phyloP scores from a whole-genome alignment of 37 sponge, comb jelly and placozoan genomes.

The Ephydatia muelleri region DNA sequence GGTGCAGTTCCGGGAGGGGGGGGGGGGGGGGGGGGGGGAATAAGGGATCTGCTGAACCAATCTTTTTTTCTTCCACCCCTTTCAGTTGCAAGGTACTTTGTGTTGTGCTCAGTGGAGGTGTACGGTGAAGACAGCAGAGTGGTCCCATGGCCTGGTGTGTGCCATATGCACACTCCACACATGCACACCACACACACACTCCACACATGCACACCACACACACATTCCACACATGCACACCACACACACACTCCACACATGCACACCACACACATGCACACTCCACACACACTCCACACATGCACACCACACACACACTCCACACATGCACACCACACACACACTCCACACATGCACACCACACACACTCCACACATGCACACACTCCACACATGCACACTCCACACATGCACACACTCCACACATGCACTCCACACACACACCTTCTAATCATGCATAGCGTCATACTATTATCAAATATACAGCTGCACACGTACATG shows the following conservation, averaged over 20 bases:
- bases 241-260: conserved; percentile 36
- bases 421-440: conserved; percentile 51
- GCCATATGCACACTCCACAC: conserved; percentile 28
- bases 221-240: conserved; percentile 17
- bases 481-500: conserved; percentile 43
- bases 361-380: conserved; percentile 29
- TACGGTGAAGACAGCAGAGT: conserved; percentile 38
- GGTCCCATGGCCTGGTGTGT: conserved; percentile 50
- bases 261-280: conserved; percentile 34
- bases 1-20: too few species aligned
- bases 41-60: too few species aligned
- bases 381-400: conserved; percentile 7
- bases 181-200: conserved; percentile 51
- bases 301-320: conserved; percentile 36
- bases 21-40: too few species aligned
- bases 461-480: too few species aligned
- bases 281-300: conserved; percentile 30
- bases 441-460: too few species aligned
- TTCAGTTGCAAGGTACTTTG: conserved; percentile 35
- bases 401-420: conserved; percentile 16
- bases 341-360: conserved; percentile 56
- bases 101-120: conserved; percentile 81
- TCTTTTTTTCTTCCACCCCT: not conserved
- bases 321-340: conserved; percentile 29
- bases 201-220: not conserved